phyloP scores from a whole-genome alignment of 2,888 invertebrate genomes.

The Antheraea yamamai region DNA sequence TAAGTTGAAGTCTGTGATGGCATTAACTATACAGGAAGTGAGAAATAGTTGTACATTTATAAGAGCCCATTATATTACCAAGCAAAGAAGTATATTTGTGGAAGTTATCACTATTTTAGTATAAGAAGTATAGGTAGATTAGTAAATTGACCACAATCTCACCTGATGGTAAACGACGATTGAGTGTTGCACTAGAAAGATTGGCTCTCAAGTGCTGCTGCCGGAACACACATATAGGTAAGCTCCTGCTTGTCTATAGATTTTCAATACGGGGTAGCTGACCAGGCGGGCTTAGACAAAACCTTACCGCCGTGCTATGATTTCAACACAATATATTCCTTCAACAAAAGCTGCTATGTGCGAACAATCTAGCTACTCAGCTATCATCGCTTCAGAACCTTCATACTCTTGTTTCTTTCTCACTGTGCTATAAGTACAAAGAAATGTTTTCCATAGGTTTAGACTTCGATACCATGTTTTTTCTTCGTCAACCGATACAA shows the following conservation, averaged over 20 bases:
- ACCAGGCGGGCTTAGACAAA: neutral
- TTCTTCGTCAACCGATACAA: no score
- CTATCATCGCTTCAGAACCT: neutral
- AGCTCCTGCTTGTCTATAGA: neutral
- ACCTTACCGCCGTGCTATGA: neutral
- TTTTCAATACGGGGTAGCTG: neutral
- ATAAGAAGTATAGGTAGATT: no score
- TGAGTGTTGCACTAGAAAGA: neutral
- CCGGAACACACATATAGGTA: neutral
- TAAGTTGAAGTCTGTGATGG: no score
- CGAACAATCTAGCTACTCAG: neutral
- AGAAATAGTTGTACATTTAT: no score
- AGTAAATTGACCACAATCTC: neutral
- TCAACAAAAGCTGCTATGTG: neutral
- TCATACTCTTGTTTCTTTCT: no score
- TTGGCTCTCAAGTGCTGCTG: neutral
- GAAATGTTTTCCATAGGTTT: no score
- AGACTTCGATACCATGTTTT: no score
- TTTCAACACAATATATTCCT: neutral
- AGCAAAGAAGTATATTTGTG: no score
- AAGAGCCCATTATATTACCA: no score
- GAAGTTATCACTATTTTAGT: no score
- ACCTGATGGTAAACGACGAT: neutral
- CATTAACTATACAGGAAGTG: no score
- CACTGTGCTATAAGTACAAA: no score